Evolutionary conservation across 35 echinoderm and acorn worm genomes (phyloP).

Genomic region (Lytechinus pictus): DNA sequence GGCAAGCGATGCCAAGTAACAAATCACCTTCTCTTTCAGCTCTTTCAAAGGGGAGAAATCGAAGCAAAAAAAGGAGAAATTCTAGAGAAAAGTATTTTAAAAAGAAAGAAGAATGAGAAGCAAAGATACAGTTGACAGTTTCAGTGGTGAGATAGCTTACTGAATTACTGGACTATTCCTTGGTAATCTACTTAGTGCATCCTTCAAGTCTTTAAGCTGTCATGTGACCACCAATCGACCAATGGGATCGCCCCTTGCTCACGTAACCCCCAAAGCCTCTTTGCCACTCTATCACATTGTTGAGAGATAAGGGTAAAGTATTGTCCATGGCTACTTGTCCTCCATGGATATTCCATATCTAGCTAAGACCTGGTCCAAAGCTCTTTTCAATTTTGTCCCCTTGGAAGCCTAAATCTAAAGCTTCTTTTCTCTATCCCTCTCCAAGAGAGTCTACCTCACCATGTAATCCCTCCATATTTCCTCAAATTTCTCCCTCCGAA

Average conservation of each 20-base stretch:
- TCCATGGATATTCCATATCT: background rate
- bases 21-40: background rate
- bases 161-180: conserved; percentile 36
- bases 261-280: conserved; percentile 45
- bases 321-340: background rate
- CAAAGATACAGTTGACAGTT: conserved; percentile 40
- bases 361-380: background rate
- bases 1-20: background rate
- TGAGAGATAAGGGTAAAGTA: background rate
- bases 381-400: conserved; percentile 21
- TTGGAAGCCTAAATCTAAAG: conserved; percentile 9
- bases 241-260: background rate
- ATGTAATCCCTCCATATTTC: background rate
- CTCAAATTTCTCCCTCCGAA: background rate
- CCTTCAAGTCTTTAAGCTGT: background rate
- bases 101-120: background rate
- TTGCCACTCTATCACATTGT: conserved; percentile 21
- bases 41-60: background rate
- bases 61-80: background rate
- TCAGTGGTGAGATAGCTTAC: background rate
- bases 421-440: conserved; percentile 22
- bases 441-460: background rate
- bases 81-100: too few species aligned
- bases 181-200: conserved; percentile 50
- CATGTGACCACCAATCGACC: conserved; percentile 3